These are phyloP conservation scores for Tenodera sinensis DNA, from an alignment of 2,888 invertebrate species.

Conservation along the genomic window DNA sequence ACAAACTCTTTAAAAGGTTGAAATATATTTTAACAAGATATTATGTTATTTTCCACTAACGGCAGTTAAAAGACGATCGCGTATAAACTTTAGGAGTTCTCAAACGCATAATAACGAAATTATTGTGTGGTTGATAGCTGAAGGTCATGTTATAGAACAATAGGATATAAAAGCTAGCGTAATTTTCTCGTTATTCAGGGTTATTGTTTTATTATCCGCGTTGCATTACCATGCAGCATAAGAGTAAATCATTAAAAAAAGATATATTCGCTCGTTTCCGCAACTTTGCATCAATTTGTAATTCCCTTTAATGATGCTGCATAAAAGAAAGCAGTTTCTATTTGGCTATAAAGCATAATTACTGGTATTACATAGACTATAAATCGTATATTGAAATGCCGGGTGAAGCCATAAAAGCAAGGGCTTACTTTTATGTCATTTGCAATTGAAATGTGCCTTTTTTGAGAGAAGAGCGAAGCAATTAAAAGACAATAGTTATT, in stretches of 20 bases:
- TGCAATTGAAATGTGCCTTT: background rate
- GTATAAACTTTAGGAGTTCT: background rate
- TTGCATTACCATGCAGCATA: background rate
- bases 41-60: too few relatives aligned
- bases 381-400: background rate
- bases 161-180: background rate
- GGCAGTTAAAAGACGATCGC: background rate
- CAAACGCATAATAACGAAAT: background rate
- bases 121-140: background rate
- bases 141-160: background rate
- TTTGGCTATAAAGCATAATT: background rate
- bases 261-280: background rate
- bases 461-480: background rate
- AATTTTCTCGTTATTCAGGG: background rate
- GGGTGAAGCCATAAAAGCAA: background rate
- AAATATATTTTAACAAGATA: too few relatives aligned
- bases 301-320: background rate
- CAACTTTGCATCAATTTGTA: background rate
- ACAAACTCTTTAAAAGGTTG: too few relatives aligned
- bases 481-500: background rate
- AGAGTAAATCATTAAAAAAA: background rate
- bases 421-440: background rate
- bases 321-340: background rate
- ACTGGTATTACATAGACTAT: background rate
- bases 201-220: background rate